Conservation (phyloP, 2,113 vertebrate species). For the Orycteropus afer region DNA sequence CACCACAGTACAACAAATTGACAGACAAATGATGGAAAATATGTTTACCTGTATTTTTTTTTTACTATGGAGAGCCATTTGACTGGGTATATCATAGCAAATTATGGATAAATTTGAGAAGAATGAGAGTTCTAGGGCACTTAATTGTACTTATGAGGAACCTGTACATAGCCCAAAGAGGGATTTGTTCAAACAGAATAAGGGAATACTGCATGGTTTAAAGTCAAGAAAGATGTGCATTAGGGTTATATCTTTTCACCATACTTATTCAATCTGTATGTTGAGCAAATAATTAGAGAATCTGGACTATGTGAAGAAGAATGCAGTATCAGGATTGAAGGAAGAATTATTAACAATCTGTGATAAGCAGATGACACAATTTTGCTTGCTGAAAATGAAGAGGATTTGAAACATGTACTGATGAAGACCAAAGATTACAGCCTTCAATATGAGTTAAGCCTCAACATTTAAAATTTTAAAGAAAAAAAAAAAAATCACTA, state of each 20-base stretch:
- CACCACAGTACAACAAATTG: too few relatives aligned
- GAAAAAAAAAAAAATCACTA: too few relatives aligned
- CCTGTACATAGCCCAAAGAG: not conserved
- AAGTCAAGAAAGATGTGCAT: not conserved
- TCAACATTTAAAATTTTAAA: not conserved
- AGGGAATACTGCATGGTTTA: not conserved
- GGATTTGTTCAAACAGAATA: not conserved
- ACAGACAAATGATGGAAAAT: too few relatives aligned
- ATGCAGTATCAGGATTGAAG: too few relatives aligned
- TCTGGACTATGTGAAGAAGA: not conserved
- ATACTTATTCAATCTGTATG: too few relatives aligned
- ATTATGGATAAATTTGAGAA: not conserved
- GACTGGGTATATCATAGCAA: not conserved
- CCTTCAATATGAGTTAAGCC: not conserved
- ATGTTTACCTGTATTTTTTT: not conserved
- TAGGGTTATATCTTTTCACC: too few relatives aligned
- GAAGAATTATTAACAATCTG: too few relatives aligned
- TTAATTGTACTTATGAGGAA: not conserved
- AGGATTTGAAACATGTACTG: not conserved
- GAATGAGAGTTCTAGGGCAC: not conserved
- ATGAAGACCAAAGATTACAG: not conserved
- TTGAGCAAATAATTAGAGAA: not conserved
- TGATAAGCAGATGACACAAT: not conserved
- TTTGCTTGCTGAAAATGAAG: not conserved
- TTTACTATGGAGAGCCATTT: not conserved